Base-by-base conservation (phyloP, 2,888 invertebrate genomes). In the Germaria angustata region DNA sequence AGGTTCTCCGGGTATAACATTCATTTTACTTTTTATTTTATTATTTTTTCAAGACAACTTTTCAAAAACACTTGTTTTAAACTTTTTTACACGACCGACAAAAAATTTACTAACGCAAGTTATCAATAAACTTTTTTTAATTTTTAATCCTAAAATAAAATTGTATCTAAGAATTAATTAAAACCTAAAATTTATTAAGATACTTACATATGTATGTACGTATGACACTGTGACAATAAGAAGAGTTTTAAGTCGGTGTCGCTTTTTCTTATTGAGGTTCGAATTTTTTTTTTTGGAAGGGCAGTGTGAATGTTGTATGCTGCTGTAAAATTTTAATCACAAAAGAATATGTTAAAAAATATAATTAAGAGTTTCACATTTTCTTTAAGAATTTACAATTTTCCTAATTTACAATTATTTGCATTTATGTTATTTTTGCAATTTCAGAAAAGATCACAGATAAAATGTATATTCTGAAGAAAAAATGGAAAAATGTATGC, bases 1-100 rank as follows among this genome's bases (percentile, higher is more conserved):
- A 2, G 95, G 95, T 87, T 95, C 95, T 4, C 95, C 95, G 3
- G 94, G 93, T 81, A 88, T 86, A 55, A 90, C 88, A 84, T 89
- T 89, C 90, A 91, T 90, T 71, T n/a, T 73, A 22, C n/a, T n/a
- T n/a, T 41, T 13, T 11, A 20, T 84, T 80, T 36, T 80, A n/a
- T 36, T 57, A 63, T 36, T 66, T n/a, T n/a, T n/a, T n/a, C n/a
- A n/a, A 41, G 44, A 61, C 28, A 61, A 66, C 57, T 75, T 75
- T 75, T 46, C 2, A 53, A 53, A 59, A 32, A 39, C 79, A 68
- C 65, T 79, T 17, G 28, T 65, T 72, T 39, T 28, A 36, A 79
- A 82, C 65, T 75, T 39, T 34, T 15, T 22, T 53, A 51, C 44
- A 61, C 36, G 55, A 44, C 65, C 79, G 79, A 68, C 49, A 72